A percentile compares a stretch with the other conserved stretches of the same genome.
These are phyloP conservation scores for Ramazzottius varieornatus DNA, from an alignment of 2,888 invertebrate species.

Conservation along the genomic window DNA sequence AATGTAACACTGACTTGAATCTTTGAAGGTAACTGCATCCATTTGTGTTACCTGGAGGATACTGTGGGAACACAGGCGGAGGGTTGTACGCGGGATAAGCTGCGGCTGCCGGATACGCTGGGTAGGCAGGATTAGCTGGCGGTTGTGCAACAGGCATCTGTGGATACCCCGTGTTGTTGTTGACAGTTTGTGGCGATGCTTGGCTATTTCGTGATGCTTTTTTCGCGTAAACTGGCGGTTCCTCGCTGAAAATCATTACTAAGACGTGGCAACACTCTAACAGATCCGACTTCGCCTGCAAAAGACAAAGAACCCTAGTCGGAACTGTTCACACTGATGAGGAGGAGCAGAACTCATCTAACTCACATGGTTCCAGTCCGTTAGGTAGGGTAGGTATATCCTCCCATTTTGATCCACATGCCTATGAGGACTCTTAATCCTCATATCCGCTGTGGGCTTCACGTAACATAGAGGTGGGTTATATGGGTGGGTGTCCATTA, in stretches of 20 bases:
- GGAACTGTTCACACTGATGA: neutral
- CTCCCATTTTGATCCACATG: constrained; percentile 84
- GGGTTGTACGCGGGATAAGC: neutral
- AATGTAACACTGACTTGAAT: no score
- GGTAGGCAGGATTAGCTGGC: constrained; percentile 8
- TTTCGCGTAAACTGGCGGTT: constrained; percentile 50
- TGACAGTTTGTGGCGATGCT: neutral
- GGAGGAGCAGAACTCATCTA: neutral
- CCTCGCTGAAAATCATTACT: constrained; percentile 70
- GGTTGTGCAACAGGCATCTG: constrained; percentile 8
- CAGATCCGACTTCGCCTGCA: constrained; percentile 50
- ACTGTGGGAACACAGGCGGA: constrained; percentile 3
- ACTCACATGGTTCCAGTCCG: constrained; percentile 48
- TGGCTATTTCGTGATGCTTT: constrained; percentile 5
- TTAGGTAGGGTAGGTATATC: constrained; percentile 79
- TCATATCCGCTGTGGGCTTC: constrained; percentile 77
- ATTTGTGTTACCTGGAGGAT: neutral
- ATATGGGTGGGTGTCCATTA: constrained; percentile 86
- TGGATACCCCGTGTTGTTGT: neutral
- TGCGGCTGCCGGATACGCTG: constrained; percentile 7
- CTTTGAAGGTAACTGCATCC: no score
- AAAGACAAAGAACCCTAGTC: constrained; percentile 10
- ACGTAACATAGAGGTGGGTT: constrained; percentile 70
- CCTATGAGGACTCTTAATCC: constrained; percentile 62
- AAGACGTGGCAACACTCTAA: constrained; percentile 64